A percentile compares a stretch with the other conserved stretches of the same genome.
These are phyloP conservation scores for Danaus chrysippus DNA, from an alignment of 2,888 invertebrate genomes.

Conservation along the genomic window DNA sequence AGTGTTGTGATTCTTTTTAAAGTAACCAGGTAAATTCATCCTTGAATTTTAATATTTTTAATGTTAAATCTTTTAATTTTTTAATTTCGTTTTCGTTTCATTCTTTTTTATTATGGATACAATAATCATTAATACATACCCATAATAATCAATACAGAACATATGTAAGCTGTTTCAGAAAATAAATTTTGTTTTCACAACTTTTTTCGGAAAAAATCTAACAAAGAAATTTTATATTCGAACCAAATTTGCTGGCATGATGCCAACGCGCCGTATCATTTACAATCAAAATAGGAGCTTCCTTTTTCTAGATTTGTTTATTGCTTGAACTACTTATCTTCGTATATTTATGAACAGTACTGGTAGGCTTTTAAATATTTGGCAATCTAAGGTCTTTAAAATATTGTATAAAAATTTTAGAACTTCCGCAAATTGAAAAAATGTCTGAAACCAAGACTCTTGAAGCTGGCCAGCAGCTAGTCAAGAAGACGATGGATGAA, in stretches of 20 bases:
- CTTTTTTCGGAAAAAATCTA: slow-evolving; percentile 38
- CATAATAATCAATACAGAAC: too few relatives aligned
- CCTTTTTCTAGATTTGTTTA: slow-evolving; percentile 43
- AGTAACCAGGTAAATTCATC: slow-evolving; percentile 11
- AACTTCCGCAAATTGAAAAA: slow-evolving; percentile 22
- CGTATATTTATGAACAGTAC: background rate
- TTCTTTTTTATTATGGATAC: too few relatives aligned
- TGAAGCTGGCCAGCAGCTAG: slow-evolving; percentile 69
- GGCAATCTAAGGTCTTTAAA: background rate
- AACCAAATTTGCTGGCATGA: slow-evolving; percentile 57
- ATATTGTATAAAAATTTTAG: slow-evolving; percentile 19
- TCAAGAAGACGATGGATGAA: slow-evolving; percentile 72
- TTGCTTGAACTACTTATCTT: slow-evolving; percentile 45
- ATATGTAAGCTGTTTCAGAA: slow-evolving; percentile 13
- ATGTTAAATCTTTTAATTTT: background rate
- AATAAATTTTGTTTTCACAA: background rate
- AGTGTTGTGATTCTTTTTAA: slow-evolving; percentile 17
- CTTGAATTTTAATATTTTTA: background rate
- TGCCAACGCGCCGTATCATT: slow-evolving; percentile 62
- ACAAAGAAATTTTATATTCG: slow-evolving; percentile 64
- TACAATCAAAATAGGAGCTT: slow-evolving; percentile 60
- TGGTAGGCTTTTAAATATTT: too few relatives aligned
- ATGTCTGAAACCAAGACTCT: slow-evolving; percentile 68
- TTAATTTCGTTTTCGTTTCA: too few relatives aligned
- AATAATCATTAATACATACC: too few relatives aligned